Evolutionary conservation across 2,888 invertebrate genomes (phyloP), one percentile per base, ranked within the genome.

Genomic region (Leistus spinibarbis): DNA sequence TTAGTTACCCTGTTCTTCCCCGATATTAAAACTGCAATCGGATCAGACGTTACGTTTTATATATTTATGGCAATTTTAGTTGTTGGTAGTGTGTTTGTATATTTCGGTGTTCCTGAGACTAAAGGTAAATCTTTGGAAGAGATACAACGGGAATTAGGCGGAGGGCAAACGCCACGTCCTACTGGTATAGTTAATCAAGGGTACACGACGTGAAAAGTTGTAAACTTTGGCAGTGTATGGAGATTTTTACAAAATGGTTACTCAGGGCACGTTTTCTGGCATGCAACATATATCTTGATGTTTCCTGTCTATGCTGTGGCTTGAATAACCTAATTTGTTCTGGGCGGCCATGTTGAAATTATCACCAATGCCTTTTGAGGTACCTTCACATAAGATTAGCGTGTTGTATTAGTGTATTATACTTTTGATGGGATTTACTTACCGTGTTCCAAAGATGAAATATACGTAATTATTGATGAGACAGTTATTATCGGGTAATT

Each of bases 1-100:
- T 81, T 94, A 0, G 92, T 95, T 0, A 95, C 95, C 0, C 92
- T 92, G 80, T 91, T 91, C 23, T 95, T 92, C 79, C 84, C 86
- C 54, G 87, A 90, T 23, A 80, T 94, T 69, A 89, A 88, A 62
- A 70, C 77, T 0, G 82, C 86, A 0, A 86, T 93, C 22, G 91
- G 91, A 0, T 82, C 85, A 0, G 91, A 91, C 54, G 88, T 88
- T 77, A 91, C 93, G 24, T 95, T 94, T 84, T 94, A 93, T 91
- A 83, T 94, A 56, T 95, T 94, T 81, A 89, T 92, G 0, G 89
- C 85, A 0, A 86, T 93, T 27, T 92, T 93, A 81, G 81, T 89
- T 0, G 2, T 91, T 0, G 93, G 92, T 0, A 89, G 89, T 40
- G 78, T 91, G 19, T 94, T 94, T 80, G 91, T 93, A 27, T 90